Evolutionary conservation across 2,113 vertebrate species (phyloP).

Genomic region (Melanerpes formicivorus): DNA sequence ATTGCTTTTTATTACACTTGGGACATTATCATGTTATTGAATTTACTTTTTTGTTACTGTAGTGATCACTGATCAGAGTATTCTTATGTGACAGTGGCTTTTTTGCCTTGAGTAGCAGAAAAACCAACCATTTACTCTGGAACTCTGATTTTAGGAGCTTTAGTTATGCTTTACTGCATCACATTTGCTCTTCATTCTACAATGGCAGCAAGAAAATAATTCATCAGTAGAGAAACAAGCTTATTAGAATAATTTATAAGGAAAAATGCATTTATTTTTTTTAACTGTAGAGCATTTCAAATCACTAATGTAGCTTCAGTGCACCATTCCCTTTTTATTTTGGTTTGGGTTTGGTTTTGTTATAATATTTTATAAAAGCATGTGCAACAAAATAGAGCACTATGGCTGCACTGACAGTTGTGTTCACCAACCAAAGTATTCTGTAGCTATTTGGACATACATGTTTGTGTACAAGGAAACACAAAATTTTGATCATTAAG

Average conservation of each 20-base stretch:
- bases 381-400: background rate
- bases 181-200: slow-evolving; percentile 33
- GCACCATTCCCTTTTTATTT: background rate
- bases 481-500: background rate
- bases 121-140: slow-evolving; percentile 1
- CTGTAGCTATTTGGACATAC: background rate
- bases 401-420: background rate
- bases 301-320: background rate
- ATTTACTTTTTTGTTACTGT: slow-evolving; percentile 42
- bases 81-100: slow-evolving; percentile 15
- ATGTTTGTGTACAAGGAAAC: background rate
- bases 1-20: slow-evolving; percentile 53
- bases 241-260: slow-evolving; percentile 1
- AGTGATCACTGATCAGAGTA: background rate
- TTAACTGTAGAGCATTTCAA: background rate
- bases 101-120: slow-evolving; percentile 24
- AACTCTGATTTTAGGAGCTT: slow-evolving; percentile 17
- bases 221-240: slow-evolving; percentile 7
- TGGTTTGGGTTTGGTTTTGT: background rate
- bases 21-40: slow-evolving; percentile 34
- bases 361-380: background rate
- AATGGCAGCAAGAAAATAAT: background rate
- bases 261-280: background rate
- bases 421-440: background rate
- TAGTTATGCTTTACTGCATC: slow-evolving; percentile 15